Percentiles rank a stretch among this genome's conserved stretches.
Conservation (phyloP, 2,888 invertebrate species). For the Galeruca laticollis region DNA sequence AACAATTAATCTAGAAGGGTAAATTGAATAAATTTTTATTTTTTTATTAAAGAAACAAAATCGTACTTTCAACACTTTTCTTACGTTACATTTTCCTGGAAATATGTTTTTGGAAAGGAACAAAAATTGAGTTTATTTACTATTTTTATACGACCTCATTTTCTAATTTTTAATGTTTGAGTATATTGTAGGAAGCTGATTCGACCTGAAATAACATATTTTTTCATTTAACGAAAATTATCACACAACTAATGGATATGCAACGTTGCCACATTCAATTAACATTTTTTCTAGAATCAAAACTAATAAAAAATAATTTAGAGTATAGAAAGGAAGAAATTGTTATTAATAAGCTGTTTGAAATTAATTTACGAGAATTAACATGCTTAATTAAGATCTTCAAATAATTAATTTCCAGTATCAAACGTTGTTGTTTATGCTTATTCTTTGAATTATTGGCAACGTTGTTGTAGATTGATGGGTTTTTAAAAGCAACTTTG, state of each 20-base stretch:
- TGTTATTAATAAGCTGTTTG: not conserved
- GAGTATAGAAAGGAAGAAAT: not conserved
- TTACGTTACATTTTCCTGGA: constrained; percentile 1
- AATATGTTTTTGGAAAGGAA: constrained; percentile 13
- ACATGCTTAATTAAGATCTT: too few relatives aligned
- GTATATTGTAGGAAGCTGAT: constrained; percentile 14
- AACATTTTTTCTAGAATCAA: not conserved
- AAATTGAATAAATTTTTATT: too few relatives aligned
- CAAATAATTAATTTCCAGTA: too few relatives aligned
- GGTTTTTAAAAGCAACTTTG: constrained; percentile 25
- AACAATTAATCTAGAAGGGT: too few relatives aligned
- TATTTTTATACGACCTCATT: constrained; percentile 34
- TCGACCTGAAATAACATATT: not conserved
- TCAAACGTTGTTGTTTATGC: too few relatives aligned
- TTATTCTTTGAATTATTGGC: not conserved
- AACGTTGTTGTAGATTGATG: constrained; percentile 10
- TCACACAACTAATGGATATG: not conserved
- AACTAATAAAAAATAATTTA: not conserved
- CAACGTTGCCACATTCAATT: not conserved
- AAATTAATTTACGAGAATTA: not conserved
- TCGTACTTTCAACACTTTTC: too few relatives aligned
- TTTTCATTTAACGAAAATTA: constrained; percentile 3
- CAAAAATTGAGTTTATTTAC: constrained; percentile 27
- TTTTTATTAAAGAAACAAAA: too few relatives aligned
- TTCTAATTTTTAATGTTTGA: constrained; percentile 27